Percentiles rank a stretch among this genome's conserved stretches.
These are phyloP conservation scores for Smittia aterrima DNA, from an alignment of 2,888 invertebrate species.

Conservation along the genomic window DNA sequence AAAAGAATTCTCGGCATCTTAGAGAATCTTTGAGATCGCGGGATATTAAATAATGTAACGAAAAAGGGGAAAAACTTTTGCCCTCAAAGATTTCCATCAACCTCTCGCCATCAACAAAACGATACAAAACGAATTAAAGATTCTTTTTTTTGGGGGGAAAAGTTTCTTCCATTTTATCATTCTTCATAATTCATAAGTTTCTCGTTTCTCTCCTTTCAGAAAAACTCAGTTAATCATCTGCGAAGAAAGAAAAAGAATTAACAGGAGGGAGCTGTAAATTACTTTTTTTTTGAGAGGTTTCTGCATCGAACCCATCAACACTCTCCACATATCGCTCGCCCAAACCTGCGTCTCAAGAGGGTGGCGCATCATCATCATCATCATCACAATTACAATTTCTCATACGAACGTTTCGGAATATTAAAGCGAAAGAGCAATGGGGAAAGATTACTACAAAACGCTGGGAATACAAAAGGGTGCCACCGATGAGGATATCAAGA, in stretches of 20 bases:
- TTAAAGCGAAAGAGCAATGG: slow-evolving; percentile 62
- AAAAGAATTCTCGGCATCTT: not conserved
- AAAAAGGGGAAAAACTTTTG: not conserved
- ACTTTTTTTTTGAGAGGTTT: not conserved
- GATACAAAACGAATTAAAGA: too few relatives aligned
- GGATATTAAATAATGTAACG: not conserved
- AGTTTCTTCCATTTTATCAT: not conserved
- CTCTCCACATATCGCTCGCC: not conserved
- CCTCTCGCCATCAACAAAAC: too few relatives aligned
- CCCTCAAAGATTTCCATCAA: not conserved
- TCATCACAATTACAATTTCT: slow-evolving; percentile 9
- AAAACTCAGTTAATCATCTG: slow-evolving; percentile 37
- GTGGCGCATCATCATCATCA: not conserved
- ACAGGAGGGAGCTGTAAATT: not conserved
- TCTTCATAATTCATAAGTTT: slow-evolving; percentile 16
- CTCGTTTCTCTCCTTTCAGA: not conserved
- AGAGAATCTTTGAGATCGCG: not conserved
- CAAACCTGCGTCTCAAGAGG: not conserved
- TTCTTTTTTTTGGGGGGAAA: too few relatives aligned
- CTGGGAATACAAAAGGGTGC: slow-evolving; percentile 84
- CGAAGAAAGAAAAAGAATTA: slow-evolving; percentile 29
- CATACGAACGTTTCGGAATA: not conserved
- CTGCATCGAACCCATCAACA: not conserved
- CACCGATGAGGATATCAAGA: slow-evolving; percentile 94
- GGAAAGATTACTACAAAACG: slow-evolving; percentile 96